These are phyloP conservation scores for Bettongia penicillata DNA, from an alignment of 2,113 vertebrate species.

Conservation along the genomic window DNA sequence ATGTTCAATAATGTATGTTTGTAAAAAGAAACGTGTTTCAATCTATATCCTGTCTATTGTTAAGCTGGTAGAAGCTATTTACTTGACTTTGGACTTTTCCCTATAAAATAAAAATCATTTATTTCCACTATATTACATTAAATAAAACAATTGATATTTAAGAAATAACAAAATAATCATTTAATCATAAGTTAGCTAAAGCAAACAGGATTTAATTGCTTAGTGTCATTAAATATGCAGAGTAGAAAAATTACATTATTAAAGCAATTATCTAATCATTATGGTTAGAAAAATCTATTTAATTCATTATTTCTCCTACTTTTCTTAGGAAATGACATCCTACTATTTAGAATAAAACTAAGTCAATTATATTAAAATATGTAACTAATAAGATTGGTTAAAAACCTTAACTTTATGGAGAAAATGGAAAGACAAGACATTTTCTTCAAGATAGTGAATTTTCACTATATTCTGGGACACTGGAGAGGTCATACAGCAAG, in stretches of 20 bases:
- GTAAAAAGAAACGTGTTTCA: neutral
- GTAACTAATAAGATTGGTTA: slow-evolving; percentile 55
- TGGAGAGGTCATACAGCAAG: neutral
- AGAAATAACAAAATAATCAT: slow-evolving; percentile 78
- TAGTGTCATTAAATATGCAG: slow-evolving; percentile 77
- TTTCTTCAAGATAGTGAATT: slow-evolving; percentile 14
- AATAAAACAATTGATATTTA: slow-evolving; percentile 73
- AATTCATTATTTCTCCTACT: slow-evolving; percentile 76
- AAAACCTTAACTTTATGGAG: slow-evolving; percentile 32
- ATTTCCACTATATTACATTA: slow-evolving; percentile 63
- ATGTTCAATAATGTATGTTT: neutral
- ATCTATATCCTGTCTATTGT: neutral
- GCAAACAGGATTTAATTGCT: slow-evolving; percentile 76
- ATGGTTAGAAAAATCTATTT: slow-evolving; percentile 64
- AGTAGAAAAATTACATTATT: slow-evolving; percentile 77
- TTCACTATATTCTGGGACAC: neutral
- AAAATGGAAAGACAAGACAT: slow-evolving; percentile 28
- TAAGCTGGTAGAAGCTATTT: slow-evolving; percentile 24
- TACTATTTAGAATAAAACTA: slow-evolving; percentile 72
- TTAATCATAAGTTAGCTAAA: slow-evolving; percentile 78
- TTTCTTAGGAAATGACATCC: slow-evolving; percentile 67
- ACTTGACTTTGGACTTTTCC: slow-evolving; percentile 33
- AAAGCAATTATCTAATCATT: slow-evolving; percentile 77
- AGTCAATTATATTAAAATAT: slow-evolving; percentile 70
- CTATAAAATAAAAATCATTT: slow-evolving; percentile 64